Evolutionary conservation across 2,888 invertebrate genomes (phyloP), one percentile per base, ranked within the genome.

Genomic region (Trachelus stipa): DNA sequence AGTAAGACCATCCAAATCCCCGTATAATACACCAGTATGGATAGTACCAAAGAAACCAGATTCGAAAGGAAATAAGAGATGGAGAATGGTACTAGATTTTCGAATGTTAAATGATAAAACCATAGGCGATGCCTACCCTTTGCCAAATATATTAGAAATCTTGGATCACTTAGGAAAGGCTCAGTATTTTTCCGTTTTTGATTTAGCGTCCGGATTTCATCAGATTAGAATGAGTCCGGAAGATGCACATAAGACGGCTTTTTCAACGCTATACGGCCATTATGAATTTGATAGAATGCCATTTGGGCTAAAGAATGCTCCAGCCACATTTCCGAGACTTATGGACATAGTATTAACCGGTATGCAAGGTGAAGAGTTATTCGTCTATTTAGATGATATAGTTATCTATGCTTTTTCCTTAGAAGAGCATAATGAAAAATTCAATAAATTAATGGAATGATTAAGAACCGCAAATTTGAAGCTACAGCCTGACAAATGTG

Each of bases 241-340:
- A 9, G 83, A 83, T 15, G 71, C 68, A 12, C 80, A 80, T 31
- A 84, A 85, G 73, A 86, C 83, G 1, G 84, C 86, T 1, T 87
- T 87, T 35, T 80, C 83, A 0, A 85, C 84, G 6, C 79, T 79
- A 1, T 73, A 81, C 6, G 84, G 83, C 1, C 85, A 87, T 56
- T 86, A 80, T 23, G 82, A 87, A 34, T 88, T 81, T 73, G 76
- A 69, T 3, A 68, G 83, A 9, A 85, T 88, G 86, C 83, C 85
- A 0, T 89, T 90, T 82, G 89, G 89, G 0, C 76, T 90, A 3
- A 83, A 83, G 75, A 87, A 88, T 40, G 87, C 88, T 1, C 89
- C 88, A 0, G 83, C 86, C 1, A 88, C 87, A 0, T 90, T 89
- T 77, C 86, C 87, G 69, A 76, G 87, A 1, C 34, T 87, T 9